phyloP scores from a whole-genome alignment of 2,888 invertebrate genomes.

The Ichneumoninae sp. region DNA sequence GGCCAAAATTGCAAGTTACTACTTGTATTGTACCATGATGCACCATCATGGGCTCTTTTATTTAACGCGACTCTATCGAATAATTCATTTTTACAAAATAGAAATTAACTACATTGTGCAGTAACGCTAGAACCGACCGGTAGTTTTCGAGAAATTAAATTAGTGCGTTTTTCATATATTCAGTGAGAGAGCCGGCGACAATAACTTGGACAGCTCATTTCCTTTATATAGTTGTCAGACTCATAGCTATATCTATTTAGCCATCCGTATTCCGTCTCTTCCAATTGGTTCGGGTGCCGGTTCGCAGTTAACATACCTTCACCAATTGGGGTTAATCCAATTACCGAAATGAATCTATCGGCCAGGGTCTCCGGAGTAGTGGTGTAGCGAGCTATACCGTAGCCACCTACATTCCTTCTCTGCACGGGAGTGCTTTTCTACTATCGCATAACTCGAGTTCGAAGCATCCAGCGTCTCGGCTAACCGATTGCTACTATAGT shows the following conservation, averaged over 20 bases:
- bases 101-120: too few relatives aligned
- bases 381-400: constrained; percentile 17
- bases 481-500: constrained; percentile 49
- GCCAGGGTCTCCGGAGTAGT: background rate
- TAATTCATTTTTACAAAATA: too few relatives aligned
- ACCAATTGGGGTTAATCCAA: constrained; percentile 53
- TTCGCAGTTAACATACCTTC: constrained; percentile 13
- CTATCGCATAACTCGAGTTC: constrained; percentile 44
- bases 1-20: background rate
- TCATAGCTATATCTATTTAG: background rate
- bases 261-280: constrained; percentile 1
- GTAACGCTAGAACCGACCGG: background rate
- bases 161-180: background rate
- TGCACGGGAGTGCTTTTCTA: constrained; percentile 26
- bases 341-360: constrained; percentile 57
- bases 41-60: background rate
- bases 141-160: background rate
- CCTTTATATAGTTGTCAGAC: background rate
- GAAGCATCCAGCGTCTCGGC: constrained; percentile 32
- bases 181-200: background rate
- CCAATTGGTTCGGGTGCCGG: constrained; percentile 19
- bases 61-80: background rate
- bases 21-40: background rate
- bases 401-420: constrained; percentile 14
- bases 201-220: background rate